Evolutionary conservation across 2,113 vertebrate genomes (phyloP), one percentile per base, ranked within the genome.

Genomic region (Reinhardtius hippoglossoides): DNA sequence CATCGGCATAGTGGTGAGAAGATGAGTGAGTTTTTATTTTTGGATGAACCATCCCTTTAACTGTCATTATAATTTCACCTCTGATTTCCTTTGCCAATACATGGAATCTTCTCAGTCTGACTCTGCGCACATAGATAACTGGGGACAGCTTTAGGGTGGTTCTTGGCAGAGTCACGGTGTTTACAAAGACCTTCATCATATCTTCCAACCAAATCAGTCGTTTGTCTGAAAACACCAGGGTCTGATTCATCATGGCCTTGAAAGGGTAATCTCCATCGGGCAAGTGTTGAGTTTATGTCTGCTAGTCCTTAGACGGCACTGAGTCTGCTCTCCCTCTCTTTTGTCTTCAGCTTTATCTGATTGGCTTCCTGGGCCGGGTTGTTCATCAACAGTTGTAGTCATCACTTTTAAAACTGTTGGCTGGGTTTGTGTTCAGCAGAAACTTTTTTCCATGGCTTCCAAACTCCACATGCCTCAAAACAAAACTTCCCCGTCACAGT

Each of bases 321-420:
- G 44, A 16, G 24, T 23, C 60, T 44, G 40, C 23, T 46, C 40
- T 64, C 21, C 12, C 37, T 62, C 42, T 42, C n/a, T 62, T 15
- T 62, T 62, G 37, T 62, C 60, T 23, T 62, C 60, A 9, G 37
- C 40, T 44, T 63, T 24, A 64, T 46, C 40, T 24, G 21, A 64
- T 64, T 26, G 40, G 13, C 21, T 64, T 16, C 23, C 60, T 42
- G 37, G n/a, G 37, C 60, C 23, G 40, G 21, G 61, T 46, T 46
- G n/a, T 42, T 64, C 37, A 64, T 64, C 14, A 46, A 24, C 9
- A 9, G 21, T 21, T 26, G 40, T 16, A 64, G 54, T 21, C 54
- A 55, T 55, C 21, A 55, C 54, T 23, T 55, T 55, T 55, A 21
- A 55, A 55, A 55, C n/a, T 52, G 6, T 52, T 20, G 8, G 20